Percentiles rank a stretch among this genome's conserved stretches.
Conservation (phyloP, 2,888 invertebrate species). For the Caenorhabditis becei region DNA sequence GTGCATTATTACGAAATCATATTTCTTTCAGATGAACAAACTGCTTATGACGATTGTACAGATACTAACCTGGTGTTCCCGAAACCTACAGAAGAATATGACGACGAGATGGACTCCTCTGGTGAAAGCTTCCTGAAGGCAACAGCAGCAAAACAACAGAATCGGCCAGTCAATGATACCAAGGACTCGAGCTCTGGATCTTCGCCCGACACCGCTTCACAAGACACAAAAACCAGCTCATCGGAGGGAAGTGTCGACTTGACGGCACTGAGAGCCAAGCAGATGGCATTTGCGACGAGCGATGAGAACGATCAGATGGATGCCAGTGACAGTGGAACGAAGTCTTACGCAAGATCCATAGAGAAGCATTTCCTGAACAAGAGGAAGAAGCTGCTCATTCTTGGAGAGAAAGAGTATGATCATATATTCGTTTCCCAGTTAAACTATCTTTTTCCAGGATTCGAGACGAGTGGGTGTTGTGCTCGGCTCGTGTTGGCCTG, state of each 20-base stretch:
- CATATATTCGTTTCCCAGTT: not conserved
- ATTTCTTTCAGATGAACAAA: conserved; percentile 30
- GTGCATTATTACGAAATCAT: not conserved
- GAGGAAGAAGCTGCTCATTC: conserved; percentile 43
- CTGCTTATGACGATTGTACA: conserved; percentile 44
- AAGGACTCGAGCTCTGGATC: not conserved
- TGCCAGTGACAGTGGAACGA: not conserved
- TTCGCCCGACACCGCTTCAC: conserved; percentile 1
- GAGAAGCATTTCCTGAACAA: conserved; percentile 8
- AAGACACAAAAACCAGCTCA: not conserved
- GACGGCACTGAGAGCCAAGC: conserved; percentile 9
- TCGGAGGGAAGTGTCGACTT: conserved; percentile 15
- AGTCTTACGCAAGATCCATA: not conserved
- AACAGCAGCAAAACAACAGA: not conserved
- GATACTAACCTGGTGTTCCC: conserved; percentile 60
- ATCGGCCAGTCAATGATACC: not conserved
- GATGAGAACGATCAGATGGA: conserved; percentile 19
- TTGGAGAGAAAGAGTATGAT: conserved; percentile 53
- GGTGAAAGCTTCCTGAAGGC: not conserved
- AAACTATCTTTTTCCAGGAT: conserved; percentile 48
- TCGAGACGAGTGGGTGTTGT: conserved; percentile 53
- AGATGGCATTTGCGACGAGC: conserved; percentile 31
- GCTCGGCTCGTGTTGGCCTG: conserved; percentile 43
- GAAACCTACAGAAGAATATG: conserved; percentile 20
- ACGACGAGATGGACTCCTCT: conserved; percentile 13